phyloP scores from a whole-genome alignment of 92 coral and sea anemone genomes.

The Epizoanthus stellaris region DNA sequence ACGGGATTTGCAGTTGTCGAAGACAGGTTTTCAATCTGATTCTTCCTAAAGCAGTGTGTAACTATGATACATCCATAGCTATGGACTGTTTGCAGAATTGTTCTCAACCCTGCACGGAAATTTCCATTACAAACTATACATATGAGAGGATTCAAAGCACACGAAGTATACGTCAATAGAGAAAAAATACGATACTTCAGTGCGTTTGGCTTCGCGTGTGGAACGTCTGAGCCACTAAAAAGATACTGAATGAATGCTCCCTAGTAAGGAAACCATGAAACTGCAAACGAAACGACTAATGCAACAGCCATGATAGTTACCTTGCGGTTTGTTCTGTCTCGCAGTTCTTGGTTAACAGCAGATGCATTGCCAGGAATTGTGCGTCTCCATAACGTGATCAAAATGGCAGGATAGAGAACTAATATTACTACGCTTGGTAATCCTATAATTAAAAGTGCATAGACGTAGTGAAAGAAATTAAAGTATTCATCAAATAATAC shows the following conservation, averaged over 20 bases:
- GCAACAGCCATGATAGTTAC: neutral
- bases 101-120: neutral
- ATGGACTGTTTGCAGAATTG: neutral
- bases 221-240: neutral
- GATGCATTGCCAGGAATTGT: neutral
- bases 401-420: neutral
- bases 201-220: neutral
- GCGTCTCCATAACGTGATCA: neutral
- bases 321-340: neutral
- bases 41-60: neutral
- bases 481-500: neutral
- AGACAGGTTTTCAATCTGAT: no score
- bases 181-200: neutral
- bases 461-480: neutral
- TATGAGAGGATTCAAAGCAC: slow-evolving; percentile 1
- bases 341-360: neutral
- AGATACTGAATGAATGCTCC: no score
- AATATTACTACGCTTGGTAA: neutral
- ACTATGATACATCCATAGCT: neutral
- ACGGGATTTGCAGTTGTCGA: no score
- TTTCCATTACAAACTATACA: neutral
- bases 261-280: neutral
- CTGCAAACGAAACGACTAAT: neutral
- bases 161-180: neutral
- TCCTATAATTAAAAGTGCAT: neutral